Base-by-base conservation (phyloP, 2,797 vertebrate species). In the Spinibarbus caldwelli region DNA sequence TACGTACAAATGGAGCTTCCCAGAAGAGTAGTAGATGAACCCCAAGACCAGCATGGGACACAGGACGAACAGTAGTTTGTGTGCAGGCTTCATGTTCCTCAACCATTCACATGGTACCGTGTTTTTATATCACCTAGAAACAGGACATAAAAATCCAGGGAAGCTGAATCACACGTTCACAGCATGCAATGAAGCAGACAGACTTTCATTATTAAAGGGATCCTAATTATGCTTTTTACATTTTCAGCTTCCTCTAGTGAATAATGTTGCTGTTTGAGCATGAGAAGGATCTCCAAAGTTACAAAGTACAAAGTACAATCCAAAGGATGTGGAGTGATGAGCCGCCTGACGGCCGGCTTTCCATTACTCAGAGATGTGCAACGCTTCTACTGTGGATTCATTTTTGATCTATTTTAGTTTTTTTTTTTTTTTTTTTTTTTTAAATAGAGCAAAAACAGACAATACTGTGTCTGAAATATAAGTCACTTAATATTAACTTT, bases 21-120 rank as follows among this genome's bases (percentile, higher is more conserved):
- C 95, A 0, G 97, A 97, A 49, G 97, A 98, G 89, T 98, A 99
- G 94, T 96, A 99, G 88, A 99, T 96, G 94, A 99, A 99, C 90
- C 96, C 97, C 93, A 99, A 92, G 71, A 99, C 98, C 93, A 99
- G 94, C 91, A 97, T 96, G 91, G 97, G 95, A 93, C 97, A 98
- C 91, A 99, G 95, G 92, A 97, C 91, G 92, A 99, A 97, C 94
- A 99, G 96, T 95, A 99, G 93, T 92, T 98, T 99, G 93, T 97
- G 97, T 94, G 96, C 93, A 86, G 95, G 95, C 92, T 98, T 97
- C 96, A 99, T 94, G 93, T 96, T 96, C 94, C 96, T 96, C 96
- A 96, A 88, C 97, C 95, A 97, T 95, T 99, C 95, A 96, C 95
- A 97, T 96, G 91, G 94, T 94, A 95, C 93, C 93, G 90, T 92